phyloP scores from a whole-genome alignment of 1,140 invertebrate species.

The Chionoecetes opilio region DNA sequence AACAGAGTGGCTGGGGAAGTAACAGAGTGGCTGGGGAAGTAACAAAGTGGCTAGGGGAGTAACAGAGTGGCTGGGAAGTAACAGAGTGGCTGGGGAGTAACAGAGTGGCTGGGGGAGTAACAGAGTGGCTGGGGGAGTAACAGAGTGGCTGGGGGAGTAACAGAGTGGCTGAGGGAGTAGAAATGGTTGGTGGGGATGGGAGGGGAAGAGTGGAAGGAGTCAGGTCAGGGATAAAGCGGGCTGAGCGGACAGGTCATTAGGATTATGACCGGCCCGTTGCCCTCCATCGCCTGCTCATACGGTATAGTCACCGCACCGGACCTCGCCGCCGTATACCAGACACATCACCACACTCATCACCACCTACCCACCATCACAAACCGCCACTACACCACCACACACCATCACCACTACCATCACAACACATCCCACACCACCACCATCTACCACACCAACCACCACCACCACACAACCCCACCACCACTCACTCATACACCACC shows the following conservation, averaged over 20 bases:
- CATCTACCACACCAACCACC: not conserved
- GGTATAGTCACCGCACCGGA: not conserved
- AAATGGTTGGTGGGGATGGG: not conserved
- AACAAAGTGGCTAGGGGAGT: not conserved
- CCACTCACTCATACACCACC: not conserved
- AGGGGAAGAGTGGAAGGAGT: not conserved
- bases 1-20: no score
- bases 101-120: not conserved
- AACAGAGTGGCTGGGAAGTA: not conserved
- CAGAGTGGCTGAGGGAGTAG: not conserved
- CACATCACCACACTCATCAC: not conserved
- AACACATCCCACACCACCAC: not conserved
- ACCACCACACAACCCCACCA: not conserved
- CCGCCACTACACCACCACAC: not conserved
- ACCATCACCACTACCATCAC: not conserved
- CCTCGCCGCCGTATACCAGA: not conserved
- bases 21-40: not conserved
- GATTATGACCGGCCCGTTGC: constrained; percentile 16
- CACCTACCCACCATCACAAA: not conserved
- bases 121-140: not conserved
- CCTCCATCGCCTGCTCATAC: constrained; percentile 14
- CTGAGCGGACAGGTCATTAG: not conserved
- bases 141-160: not conserved
- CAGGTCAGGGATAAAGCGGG: not conserved
- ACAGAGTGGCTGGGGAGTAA: no score